Conservation (phyloP, 2,888 invertebrate genomes). For the Pollenia amentaria region DNA sequence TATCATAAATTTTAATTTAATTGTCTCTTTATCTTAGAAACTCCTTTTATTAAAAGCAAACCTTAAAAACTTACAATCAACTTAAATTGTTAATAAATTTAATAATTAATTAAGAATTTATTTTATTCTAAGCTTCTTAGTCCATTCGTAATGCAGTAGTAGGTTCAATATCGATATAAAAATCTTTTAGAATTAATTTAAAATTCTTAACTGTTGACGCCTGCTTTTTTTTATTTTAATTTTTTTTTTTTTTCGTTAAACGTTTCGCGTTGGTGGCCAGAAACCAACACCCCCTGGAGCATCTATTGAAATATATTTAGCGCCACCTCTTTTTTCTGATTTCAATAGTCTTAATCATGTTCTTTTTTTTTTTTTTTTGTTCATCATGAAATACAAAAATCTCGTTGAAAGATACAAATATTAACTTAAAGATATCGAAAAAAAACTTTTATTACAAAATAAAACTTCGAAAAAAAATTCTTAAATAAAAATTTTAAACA, state of each 20-base stretch:
- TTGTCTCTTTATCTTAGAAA: constrained; percentile 24
- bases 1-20: not conserved
- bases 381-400: not conserved
- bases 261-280: constrained; percentile 9
- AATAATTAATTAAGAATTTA: constrained; percentile 29
- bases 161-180: constrained; percentile 21
- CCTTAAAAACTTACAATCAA: not conserved
- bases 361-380: constrained; percentile 2
- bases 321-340: constrained; percentile 69
- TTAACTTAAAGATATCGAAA: not conserved
- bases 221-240: constrained; percentile 31
- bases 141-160: constrained; percentile 9
- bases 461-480: constrained; percentile 49
- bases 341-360: not conserved
- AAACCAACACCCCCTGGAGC: constrained; percentile 62
- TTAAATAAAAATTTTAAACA: constrained; percentile 30
- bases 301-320: constrained; percentile 69
- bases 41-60: not conserved
- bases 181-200: constrained; percentile 64
- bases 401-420: constrained; percentile 60
- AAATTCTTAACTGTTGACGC: constrained; percentile 66
- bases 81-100: constrained; percentile 9
- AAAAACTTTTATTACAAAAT: constrained; percentile 13
- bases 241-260: not conserved
- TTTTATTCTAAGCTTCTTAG: constrained; percentile 3